Evolutionary conservation across 2,113 vertebrate genomes (phyloP), one percentile per base, ranked within the genome.

Genomic region (Podarcis muralis): DNA sequence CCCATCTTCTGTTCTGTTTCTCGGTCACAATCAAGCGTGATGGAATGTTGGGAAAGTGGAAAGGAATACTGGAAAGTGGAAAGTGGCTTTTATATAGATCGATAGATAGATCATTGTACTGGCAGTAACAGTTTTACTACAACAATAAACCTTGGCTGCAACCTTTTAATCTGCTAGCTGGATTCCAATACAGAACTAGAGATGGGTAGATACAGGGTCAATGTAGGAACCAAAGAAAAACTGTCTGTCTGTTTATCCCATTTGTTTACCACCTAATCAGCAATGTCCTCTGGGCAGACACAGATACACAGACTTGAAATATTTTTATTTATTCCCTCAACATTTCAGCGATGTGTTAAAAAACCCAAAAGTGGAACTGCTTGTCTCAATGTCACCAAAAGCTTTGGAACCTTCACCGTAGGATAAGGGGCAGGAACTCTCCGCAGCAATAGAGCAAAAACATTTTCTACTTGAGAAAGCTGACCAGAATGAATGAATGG

Each of bases 81-180:
- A 43, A 20, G 25, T 30, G 74, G 1, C 53, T 87, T 87, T 43
- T 75, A 15, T 82, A 74, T 23, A 65, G 69, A 43, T 76, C 16
- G 3, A 53, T 35, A 16, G 30, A 53, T 23, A 83, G 59, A 68
- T 76, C 25, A 65, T 65, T 83, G 59, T 81, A 86, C 37, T 32
- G 79, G 27, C 57, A 76, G 0, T 32, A 35, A 59, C 66, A 76
- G 74, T 71, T 88, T 69, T 92, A 86, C 57, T 83, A 86, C 82
- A 91, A 81, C 88, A 89, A 87, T 81, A 93, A 86, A 84, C 6
- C 1, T 68, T 40, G 43, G 30, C 85, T 93, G 89, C 88, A 65
- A 89, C 86, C 78, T 80, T 85, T 91, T 87, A 83, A 94, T 93
- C 15, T 82, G 32, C 71, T 6, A 74, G 87, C 86, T 90, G 89